Base-by-base conservation (phyloP, 2,888 invertebrate genomes). In the Andrena marginata region DNA sequence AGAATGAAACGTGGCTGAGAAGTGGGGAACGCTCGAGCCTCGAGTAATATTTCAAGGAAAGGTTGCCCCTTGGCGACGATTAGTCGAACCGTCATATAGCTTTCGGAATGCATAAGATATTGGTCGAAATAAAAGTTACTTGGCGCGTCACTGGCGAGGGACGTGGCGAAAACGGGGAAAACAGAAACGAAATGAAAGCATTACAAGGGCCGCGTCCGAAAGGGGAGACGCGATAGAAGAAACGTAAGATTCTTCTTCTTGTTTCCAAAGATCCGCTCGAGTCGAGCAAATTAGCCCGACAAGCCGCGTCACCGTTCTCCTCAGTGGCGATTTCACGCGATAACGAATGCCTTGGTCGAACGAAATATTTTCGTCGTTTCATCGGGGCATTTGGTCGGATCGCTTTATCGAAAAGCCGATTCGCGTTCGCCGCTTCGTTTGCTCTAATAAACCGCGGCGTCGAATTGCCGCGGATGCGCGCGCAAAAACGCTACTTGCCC, bases 361-460 rank as follows among this genome's bases (percentile, higher is more conserved):
- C 56, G 23, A 56, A 26, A 51, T 54, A 51, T 26, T 63, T 33
- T 20, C 51, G 20, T 33, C 51, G 29, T 7, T 62, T 20, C n/a
- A 60, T 54, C 13, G 29, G 26, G 3, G 2, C 20, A 35, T 56
- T 10, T 13, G 31, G 26, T 8, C 13, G 49, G 63, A 71, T 48
- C 63, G 64, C 51, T 77, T 76, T 56, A 71, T 76, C 76, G 76
- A 5, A 8, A 33, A 63, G n/a, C 20, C 54, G 71, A 56, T 64
- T 56, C 23, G 63, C 60, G 31, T 10, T 29, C n/a, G 51, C 2
- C n/a, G 67, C 1, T 56, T 48, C 33, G 56, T 26, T 60, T 20
- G 6, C 49, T 60, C 31, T 35, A 51, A 62, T 54, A 62, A 68
- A 63, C 54, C 62, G 31, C 23, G 42, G 35, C 31, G 23, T 23